Percentiles rank a stretch among this genome's conserved stretches.
These are phyloP conservation scores for Willisornis vidua DNA, from an alignment of 2,113 vertebrate genomes.

Conservation along the genomic window DNA sequence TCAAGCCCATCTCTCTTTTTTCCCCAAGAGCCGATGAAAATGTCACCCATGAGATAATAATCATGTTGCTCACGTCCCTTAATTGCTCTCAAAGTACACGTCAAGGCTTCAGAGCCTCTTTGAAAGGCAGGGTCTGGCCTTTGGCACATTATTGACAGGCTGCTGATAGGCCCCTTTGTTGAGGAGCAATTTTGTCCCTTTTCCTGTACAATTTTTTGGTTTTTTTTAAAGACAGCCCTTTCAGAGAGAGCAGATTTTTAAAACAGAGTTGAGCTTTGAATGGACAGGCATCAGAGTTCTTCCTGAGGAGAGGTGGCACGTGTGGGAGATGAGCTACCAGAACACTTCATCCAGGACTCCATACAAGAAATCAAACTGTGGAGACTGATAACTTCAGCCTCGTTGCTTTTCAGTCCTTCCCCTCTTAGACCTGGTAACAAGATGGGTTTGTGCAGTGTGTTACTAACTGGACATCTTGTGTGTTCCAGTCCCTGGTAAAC, in stretches of 20 bases:
- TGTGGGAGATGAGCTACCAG: not conserved
- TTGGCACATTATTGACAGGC: constrained; percentile 69
- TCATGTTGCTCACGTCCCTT: constrained; percentile 53
- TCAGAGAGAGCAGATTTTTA: constrained; percentile 34
- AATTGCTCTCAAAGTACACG: constrained; percentile 62
- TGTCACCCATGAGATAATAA: constrained; percentile 59
- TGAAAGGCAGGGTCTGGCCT: constrained; percentile 65
- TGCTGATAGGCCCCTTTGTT: constrained; percentile 63
- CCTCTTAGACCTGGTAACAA: not conserved
- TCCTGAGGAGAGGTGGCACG: not conserved
- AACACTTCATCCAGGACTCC: not conserved
- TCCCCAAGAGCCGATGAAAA: constrained; percentile 48
- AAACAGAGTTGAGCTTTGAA: constrained; percentile 15
- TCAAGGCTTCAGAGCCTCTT: constrained; percentile 12
- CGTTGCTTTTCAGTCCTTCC: not conserved
- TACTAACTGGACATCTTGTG: not conserved
- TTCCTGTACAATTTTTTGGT: constrained; percentile 47
- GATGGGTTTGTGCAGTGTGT: not conserved
- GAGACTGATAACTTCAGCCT: not conserved
- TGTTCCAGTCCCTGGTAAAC: not conserved
- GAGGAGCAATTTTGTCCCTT: constrained; percentile 66
- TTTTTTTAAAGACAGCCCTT: constrained; percentile 38
- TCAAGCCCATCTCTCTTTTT: not conserved
- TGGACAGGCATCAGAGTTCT: constrained; percentile 7
- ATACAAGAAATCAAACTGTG: not conserved